A percentile compares a stretch with the other conserved stretches of the same genome.
Evolutionary conservation across 2,888 invertebrate genomes (phyloP).

Genomic region (Tipula confusa): DNA sequence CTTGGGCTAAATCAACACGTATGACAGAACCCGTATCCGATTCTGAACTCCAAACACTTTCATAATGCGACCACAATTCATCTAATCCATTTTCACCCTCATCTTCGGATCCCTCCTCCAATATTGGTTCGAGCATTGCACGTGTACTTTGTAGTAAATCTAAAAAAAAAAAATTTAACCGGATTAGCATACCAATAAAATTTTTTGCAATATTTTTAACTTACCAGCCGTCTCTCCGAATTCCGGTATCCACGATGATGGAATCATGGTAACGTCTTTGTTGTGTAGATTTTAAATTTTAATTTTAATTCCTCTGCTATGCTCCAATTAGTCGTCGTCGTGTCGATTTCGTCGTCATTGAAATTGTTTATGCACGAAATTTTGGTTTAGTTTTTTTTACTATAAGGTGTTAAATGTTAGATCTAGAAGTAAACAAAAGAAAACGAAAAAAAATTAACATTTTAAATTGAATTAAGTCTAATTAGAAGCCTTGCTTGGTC

Average conservation of each 20-base stretch:
- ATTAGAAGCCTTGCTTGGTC: not conserved
- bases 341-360: slow-evolving; percentile 21
- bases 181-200: too few species aligned
- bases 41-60: slow-evolving; percentile 55
- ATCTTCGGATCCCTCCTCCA: slow-evolving; percentile 85
- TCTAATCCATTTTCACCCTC: slow-evolving; percentile 42
- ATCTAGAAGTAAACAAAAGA: not conserved
- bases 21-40: slow-evolving; percentile 81
- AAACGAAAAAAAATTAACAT: not conserved
- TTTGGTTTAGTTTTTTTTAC: not conserved
- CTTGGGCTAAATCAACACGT: slow-evolving; percentile 56
- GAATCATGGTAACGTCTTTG: slow-evolving; percentile 27
- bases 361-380: not conserved
- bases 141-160: slow-evolving; percentile 46
- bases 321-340: not conserved
- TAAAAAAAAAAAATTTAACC: slow-evolving; percentile 33
- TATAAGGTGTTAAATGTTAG: not conserved
- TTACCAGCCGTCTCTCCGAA: slow-evolving; percentile 29
- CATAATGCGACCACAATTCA: slow-evolving; percentile 45
- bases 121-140: slow-evolving; percentile 70
- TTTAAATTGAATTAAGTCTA: not conserved
- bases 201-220: too few species aligned
- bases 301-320: not conserved
- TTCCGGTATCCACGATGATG: slow-evolving; percentile 28
- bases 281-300: not conserved